Evolutionary conservation across 2,888 invertebrate genomes (phyloP).

Genomic region (Limnephilus lunatus): DNA sequence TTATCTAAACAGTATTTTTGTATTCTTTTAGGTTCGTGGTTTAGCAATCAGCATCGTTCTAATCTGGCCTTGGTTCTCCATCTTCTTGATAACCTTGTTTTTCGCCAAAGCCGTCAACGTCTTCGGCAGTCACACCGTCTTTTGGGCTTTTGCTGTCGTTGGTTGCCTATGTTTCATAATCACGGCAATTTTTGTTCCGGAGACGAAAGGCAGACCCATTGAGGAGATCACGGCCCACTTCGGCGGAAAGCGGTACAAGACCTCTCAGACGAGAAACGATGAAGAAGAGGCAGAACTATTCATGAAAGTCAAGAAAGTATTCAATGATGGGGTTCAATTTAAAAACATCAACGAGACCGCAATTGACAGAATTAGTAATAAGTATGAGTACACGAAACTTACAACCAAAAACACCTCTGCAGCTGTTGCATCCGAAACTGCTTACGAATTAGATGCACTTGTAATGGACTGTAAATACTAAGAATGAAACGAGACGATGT

Average conservation of each 20-base stretch:
- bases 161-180: slow-evolving; percentile 70
- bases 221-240: slow-evolving; percentile 69
- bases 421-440: no score
- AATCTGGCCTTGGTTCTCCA: slow-evolving; percentile 71
- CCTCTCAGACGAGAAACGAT: no score
- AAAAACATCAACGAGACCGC: no score
- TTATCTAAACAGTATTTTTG: not conserved
- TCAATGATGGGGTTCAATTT: not conserved
- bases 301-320: not conserved
- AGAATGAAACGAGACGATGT: no score
- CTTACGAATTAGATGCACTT: no score
- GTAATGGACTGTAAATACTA: no score
- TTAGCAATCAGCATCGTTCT: slow-evolving; percentile 71
- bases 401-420: no score
- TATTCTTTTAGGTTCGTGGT: slow-evolving; percentile 70
- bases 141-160: slow-evolving; percentile 70
- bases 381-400: no score
- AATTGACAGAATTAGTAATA: no score
- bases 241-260: slow-evolving; percentile 13
- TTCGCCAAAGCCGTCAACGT: slow-evolving; percentile 35
- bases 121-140: slow-evolving; percentile 71
- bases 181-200: slow-evolving; percentile 70
- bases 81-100: slow-evolving; percentile 67
- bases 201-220: slow-evolving; percentile 72
- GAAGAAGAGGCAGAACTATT: not conserved